Conservation (phyloP, 2,113 vertebrate genomes). For the Leucosticte australis region DNA sequence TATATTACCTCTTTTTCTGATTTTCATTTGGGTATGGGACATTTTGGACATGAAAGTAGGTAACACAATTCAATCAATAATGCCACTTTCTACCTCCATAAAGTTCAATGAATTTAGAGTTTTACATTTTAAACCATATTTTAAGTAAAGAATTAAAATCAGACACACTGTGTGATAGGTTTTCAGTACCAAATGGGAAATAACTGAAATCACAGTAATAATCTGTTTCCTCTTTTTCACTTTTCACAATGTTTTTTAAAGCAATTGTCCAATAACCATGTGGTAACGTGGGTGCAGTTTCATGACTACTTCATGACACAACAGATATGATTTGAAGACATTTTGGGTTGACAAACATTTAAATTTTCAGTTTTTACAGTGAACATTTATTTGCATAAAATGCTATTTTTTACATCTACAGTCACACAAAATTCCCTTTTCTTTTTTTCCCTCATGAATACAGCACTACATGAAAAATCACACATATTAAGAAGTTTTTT, state of each 20-base stretch:
- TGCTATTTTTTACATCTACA: neutral
- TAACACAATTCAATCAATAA: neutral
- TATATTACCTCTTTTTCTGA: neutral
- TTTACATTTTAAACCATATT: neutral
- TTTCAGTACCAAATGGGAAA: neutral
- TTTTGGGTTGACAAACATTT: neutral
- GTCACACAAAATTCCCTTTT: neutral
- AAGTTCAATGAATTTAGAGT: neutral
- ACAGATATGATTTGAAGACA: neutral
- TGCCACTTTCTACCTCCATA: neutral
- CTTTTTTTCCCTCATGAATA: neutral
- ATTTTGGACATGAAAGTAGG: neutral
- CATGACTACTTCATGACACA: neutral
- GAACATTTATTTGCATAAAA: neutral
- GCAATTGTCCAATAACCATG: neutral
- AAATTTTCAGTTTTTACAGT: neutral
- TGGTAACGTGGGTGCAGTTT: neutral
- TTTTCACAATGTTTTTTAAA: neutral
- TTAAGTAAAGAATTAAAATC: neutral
- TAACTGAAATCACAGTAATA: neutral
- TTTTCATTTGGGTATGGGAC: neutral
- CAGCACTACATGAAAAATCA: neutral
- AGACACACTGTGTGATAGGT: neutral
- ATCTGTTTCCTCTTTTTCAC: neutral
- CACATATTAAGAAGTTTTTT: neutral